These are phyloP conservation scores for Mellilla xanthometata DNA, from an alignment of 2,888 invertebrate species.

Conservation along the genomic window DNA sequence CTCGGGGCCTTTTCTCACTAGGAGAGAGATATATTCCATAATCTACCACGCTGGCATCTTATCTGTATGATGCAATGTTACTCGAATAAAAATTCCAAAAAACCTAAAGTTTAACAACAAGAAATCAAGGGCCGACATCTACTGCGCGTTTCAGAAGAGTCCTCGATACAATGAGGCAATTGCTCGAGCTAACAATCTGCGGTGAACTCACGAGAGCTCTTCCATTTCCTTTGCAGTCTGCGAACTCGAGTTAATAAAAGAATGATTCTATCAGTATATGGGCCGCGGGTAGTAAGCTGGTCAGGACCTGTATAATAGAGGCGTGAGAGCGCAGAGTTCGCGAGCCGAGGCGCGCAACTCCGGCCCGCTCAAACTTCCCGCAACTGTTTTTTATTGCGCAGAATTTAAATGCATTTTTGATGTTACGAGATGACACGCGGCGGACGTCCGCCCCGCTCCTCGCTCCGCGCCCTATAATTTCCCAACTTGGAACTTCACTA, in stretches of 20 bases:
- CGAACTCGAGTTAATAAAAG: slow-evolving; percentile 36
- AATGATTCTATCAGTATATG: slow-evolving; percentile 50
- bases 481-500: slow-evolving; percentile 81
- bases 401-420: slow-evolving; percentile 84
- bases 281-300: slow-evolving; percentile 49
- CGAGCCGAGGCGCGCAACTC: slow-evolving; percentile 45
- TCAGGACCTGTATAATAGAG: slow-evolving; percentile 61
- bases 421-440: slow-evolving; percentile 83
- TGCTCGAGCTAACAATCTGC: slow-evolving; percentile 51
- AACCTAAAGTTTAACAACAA: too few relatives aligned
- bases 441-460: slow-evolving; percentile 65
- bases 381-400: slow-evolving; percentile 82
- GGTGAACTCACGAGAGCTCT: slow-evolving; percentile 35
- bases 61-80: too few relatives aligned
- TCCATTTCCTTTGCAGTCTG: slow-evolving; percentile 21
- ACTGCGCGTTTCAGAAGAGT: slow-evolving; percentile 39
- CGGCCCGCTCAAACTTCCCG: slow-evolving; percentile 76
- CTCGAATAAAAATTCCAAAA: too few relatives aligned
- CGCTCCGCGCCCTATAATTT: slow-evolving; percentile 76
- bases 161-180: slow-evolving; percentile 57
- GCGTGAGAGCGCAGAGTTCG: slow-evolving; percentile 19
- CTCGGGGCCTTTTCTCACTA: too few relatives aligned
- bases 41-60: too few relatives aligned
- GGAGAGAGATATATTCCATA: too few relatives aligned
- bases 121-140: slow-evolving; percentile 40